Conservation (phyloP, 2,797 vertebrate genomes). For the Pitangus sulphuratus region DNA sequence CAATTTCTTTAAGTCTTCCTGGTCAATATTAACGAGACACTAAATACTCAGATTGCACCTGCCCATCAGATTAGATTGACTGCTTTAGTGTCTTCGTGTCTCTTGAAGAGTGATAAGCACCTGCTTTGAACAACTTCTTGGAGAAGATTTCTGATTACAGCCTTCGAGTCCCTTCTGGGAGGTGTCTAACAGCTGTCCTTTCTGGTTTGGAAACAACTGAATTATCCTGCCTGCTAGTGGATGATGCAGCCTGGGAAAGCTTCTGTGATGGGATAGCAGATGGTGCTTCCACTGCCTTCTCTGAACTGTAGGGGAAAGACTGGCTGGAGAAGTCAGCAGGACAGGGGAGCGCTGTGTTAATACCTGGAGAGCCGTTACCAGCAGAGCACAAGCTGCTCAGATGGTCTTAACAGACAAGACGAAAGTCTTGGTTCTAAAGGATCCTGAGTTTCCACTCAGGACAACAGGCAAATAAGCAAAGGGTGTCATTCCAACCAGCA, state of each 20-base stretch:
- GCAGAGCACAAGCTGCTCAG: not conserved
- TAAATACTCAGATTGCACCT: slow-evolving; percentile 14
- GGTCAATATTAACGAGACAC: slow-evolving; percentile 30
- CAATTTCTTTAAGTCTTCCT: not conserved
- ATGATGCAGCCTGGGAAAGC: not conserved
- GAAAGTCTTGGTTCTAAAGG: not conserved
- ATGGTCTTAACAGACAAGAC: not conserved
- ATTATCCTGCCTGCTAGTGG: not conserved
- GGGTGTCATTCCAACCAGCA: not conserved
- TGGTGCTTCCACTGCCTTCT: not conserved
- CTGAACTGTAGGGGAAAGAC: not conserved
- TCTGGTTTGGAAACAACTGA: not conserved
- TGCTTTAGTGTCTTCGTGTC: slow-evolving; percentile 9
- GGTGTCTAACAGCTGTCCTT: not conserved
- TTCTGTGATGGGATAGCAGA: not conserved
- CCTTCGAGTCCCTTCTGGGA: not conserved
- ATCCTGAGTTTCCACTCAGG: not conserved
- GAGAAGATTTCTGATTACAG: slow-evolving; percentile 8
- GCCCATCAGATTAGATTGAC: slow-evolving; percentile 30
- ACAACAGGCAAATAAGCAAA: not conserved
- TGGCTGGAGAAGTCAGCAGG: not conserved
- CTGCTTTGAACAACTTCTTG: slow-evolving; percentile 6
- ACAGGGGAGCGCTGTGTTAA: not conserved
- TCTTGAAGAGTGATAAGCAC: slow-evolving; percentile 17
- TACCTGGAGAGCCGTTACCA: not conserved